These are phyloP conservation scores for Psilanteris sp. DNA, from an alignment of 1,140 invertebrate genomes.

Conservation along the genomic window DNA sequence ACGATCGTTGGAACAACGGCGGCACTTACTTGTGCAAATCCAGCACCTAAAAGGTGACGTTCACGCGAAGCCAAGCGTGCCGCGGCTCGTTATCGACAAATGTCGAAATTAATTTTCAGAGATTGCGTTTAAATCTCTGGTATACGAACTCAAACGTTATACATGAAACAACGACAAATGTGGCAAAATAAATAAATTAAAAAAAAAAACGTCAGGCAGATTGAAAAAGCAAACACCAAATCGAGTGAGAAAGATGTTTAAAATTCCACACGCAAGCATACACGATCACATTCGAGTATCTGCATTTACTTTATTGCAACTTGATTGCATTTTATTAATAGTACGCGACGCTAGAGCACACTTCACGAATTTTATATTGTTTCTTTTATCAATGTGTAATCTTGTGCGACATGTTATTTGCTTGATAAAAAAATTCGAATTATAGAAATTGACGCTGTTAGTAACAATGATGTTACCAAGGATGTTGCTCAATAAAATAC, in stretches of 20 bases:
- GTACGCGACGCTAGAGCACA: constrained; percentile 10
- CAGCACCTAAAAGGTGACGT: constrained; percentile 25
- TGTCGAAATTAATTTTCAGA: constrained; percentile 56
- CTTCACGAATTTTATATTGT: constrained; percentile 19
- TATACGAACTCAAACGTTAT: constrained; percentile 1
- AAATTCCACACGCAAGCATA: constrained; percentile 39
- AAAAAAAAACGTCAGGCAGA: constrained; percentile 2
- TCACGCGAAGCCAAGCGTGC: constrained; percentile 26
- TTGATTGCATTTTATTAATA: constrained; percentile 46
- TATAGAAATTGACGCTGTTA: constrained; percentile 23
- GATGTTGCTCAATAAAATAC: too few relatives aligned
- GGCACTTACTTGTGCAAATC: constrained; percentile 18
- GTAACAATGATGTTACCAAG: too few relatives aligned
- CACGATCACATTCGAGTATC: constrained; percentile 8
- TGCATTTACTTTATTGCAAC: constrained; percentile 44
- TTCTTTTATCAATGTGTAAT: constrained; percentile 26
- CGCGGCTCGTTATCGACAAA: constrained; percentile 48
- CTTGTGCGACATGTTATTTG: constrained; percentile 11
- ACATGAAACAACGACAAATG: background rate
- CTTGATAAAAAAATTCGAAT: constrained; percentile 22
- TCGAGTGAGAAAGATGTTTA: constrained; percentile 49
- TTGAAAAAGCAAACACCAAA: constrained; percentile 24
- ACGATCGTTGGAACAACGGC: constrained; percentile 5
- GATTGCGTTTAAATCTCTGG: constrained; percentile 55
- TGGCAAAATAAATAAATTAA: background rate